Conservation (phyloP, 1,140 invertebrate genomes). For the Ctenoplectra terminalis region DNA sequence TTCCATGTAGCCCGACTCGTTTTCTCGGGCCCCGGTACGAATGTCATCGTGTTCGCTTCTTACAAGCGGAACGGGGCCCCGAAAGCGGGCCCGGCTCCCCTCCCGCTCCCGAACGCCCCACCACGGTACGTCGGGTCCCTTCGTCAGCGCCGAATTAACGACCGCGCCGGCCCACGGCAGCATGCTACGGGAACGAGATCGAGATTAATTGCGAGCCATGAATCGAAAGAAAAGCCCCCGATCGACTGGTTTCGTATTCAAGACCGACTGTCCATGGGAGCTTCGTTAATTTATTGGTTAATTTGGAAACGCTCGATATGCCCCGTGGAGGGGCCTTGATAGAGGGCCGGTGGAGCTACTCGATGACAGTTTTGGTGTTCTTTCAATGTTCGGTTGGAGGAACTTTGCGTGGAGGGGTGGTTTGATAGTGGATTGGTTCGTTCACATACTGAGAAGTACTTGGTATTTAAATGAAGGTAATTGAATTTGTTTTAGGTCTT, state of each 20-base stretch:
- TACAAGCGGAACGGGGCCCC: slow-evolving; percentile 55
- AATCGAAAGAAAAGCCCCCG: slow-evolving; percentile 43
- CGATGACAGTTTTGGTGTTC: slow-evolving; percentile 5
- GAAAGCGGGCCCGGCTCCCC: slow-evolving; percentile 7
- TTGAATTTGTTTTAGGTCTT: no score
- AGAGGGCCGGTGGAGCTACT: background rate
- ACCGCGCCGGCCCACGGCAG: slow-evolving; percentile 35
- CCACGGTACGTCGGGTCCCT: background rate
- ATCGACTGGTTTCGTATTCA: slow-evolving; percentile 40
- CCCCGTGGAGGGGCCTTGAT: background rate
- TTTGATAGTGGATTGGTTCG: no score
- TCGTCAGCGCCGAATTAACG: slow-evolving; percentile 67
- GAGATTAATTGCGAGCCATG: slow-evolving; percentile 67
- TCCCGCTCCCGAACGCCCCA: background rate
- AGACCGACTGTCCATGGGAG: slow-evolving; percentile 10
- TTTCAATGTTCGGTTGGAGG: background rate
- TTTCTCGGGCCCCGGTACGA: slow-evolving; percentile 67
- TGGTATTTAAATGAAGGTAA: no score
- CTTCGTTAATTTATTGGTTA: slow-evolving; percentile 50
- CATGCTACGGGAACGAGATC: slow-evolving; percentile 58
- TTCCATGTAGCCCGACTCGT: slow-evolving; percentile 72
- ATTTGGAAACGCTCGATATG: slow-evolving; percentile 29
- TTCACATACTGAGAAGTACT: no score
- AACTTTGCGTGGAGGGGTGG: no score
- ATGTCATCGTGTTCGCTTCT: slow-evolving; percentile 70